A percentile compares a stretch with the other conserved stretches of the same genome.
phyloP scores from a whole-genome alignment of 2,888 invertebrate species.

The Dicranocentrus wangi region DNA sequence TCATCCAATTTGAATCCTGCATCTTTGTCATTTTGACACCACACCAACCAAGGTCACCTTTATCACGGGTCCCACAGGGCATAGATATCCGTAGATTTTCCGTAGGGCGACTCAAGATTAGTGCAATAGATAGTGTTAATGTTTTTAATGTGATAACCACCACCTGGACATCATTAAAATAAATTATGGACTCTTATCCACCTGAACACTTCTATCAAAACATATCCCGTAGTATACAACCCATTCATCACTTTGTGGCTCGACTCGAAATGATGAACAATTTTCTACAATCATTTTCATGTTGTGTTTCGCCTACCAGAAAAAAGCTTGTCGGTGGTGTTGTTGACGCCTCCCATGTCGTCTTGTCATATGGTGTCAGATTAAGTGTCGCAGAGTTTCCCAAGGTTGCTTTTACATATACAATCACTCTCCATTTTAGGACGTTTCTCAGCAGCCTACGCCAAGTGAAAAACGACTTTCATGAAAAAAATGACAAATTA shows the following conservation, averaged over 20 bases:
- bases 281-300: neutral
- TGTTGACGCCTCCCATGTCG: constrained; percentile 59
- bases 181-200: constrained; percentile 54
- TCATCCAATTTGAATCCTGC: constrained; percentile 35
- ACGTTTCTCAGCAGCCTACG: too few relatives aligned
- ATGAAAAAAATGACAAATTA: neutral
- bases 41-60: constrained; percentile 35
- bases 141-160: constrained; percentile 52
- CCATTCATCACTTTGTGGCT: neutral
- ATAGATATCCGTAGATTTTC: neutral
- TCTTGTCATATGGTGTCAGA: constrained; percentile 55
- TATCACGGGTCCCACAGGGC: constrained; percentile 11
- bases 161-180: constrained; percentile 66
- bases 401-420: too few relatives aligned
- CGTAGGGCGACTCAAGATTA: neutral
- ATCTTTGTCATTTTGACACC: constrained; percentile 63
- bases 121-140: constrained; percentile 29
- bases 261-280: neutral
- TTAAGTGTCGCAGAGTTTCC: constrained; percentile 6
- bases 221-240: neutral
- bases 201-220: neutral
- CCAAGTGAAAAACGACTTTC: neutral
- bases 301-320: too few relatives aligned
- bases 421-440: too few relatives aligned
- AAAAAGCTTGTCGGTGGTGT: constrained; percentile 30